A percentile compares a stretch with the other conserved stretches of the same genome.
Conservation (phyloP, 1,140 invertebrate genomes). For the Musca vetustissima region DNA sequence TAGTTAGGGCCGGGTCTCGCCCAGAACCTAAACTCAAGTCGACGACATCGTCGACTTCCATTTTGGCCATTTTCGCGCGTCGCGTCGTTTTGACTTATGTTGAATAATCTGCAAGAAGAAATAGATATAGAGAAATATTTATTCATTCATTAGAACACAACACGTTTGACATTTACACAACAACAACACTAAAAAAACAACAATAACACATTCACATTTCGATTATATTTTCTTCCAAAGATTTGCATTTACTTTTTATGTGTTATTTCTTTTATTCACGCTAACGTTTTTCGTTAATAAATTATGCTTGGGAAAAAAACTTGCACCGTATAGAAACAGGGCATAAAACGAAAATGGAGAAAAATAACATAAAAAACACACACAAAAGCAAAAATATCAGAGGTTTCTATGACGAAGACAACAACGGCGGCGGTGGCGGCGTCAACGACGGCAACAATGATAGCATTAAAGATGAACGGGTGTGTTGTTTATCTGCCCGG, state of each 20-base stretch:
- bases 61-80: constrained; percentile 60
- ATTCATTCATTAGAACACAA: neutral
- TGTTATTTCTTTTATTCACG: neutral
- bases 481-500: no score
- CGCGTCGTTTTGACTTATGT: constrained; percentile 43
- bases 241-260: neutral
- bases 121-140: constrained; percentile 13
- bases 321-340: no score
- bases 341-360: no score
- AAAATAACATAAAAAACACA: no score
- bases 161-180: neutral
- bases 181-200: neutral
- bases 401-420: no score
- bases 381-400: no score
- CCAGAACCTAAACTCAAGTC: constrained; percentile 60
- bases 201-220: neutral
- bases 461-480: no score
- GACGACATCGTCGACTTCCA: constrained; percentile 67
- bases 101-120: constrained; percentile 21
- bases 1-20: constrained; percentile 50
- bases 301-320: no score
- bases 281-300: no score
- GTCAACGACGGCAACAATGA: no score
- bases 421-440: no score
- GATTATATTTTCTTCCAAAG: neutral